Evolutionary conservation across 2,797 vertebrate species (phyloP), one percentile per base, ranked within the genome.

Genomic region (Xiphorhynchus erythropygius): DNA sequence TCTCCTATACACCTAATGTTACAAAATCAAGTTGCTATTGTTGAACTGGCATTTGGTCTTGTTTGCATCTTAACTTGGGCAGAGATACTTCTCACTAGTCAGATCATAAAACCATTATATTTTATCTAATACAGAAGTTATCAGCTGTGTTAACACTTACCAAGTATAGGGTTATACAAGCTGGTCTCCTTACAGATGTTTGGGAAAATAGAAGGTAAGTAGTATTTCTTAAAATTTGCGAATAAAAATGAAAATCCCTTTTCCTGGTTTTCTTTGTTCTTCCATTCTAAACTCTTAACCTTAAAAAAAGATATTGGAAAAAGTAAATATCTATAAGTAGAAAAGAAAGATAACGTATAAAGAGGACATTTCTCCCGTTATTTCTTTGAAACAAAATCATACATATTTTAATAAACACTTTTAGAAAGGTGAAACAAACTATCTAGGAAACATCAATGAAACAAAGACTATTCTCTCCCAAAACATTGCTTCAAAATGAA

Each of bases 241-340:
- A 99, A 99, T 91, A 99, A 98, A 98, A 99, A 99, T 84, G 98
- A 99, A 97, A 99, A 99, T 97, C 99, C 99, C 85, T 98, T 99
- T 97, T 99, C 99, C 85, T 99, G 99, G 96, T 99, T 99, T 97
- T 99, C 99, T 97, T 99, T 99, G 97, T 98, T 99, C 93, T 98
- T 99, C 99, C 99, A 99, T 98, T 99, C 99, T 88, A 99, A 99
- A 97, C 99, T 99, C 96, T 99, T 99, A 69, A 99, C 99, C 99
- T 99, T 97, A 89, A 77, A 76, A 83, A 94, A 93, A 91, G 4
- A 84, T 55, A 42, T 73, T 70, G 15, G 30, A 76, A 56, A 84
- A 93, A 93, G 25, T 67, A 71, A 89, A 5, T 13, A 80, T 35
- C 35, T 62, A 13, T 16, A 86, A 93, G 28, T 19, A 76, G 16